phyloP scores from a whole-genome alignment of 2,888 invertebrate species.

The Melanostoma mellinum region DNA sequence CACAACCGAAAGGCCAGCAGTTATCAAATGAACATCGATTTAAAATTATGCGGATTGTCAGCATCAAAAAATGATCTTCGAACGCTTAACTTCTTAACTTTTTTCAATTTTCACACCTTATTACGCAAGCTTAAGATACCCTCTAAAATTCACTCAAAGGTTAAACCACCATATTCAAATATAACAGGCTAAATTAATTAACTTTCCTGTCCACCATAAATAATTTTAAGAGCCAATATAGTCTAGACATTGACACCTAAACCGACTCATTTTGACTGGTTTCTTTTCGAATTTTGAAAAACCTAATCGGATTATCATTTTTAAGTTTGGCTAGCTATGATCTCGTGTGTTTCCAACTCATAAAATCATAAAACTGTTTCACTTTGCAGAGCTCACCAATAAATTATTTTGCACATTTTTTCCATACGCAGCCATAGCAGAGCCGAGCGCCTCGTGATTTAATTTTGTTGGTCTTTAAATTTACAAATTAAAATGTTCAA shows the following conservation, averaged over 20 bases:
- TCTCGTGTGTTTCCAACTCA: neutral
- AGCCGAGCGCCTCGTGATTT: neutral
- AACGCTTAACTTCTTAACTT: too few species aligned
- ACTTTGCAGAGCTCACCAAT: constrained; percentile 9
- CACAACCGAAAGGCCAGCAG: too few species aligned
- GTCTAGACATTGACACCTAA: constrained; percentile 17
- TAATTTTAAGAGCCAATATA: neutral
- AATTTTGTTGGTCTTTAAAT: neutral
- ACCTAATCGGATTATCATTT: constrained; percentile 13
- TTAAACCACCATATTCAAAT: too few species aligned
- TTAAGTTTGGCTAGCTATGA: neutral
- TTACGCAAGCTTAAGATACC: too few species aligned
- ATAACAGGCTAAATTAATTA: too few species aligned
- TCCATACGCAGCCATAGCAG: too few species aligned
- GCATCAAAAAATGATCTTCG: too few species aligned
- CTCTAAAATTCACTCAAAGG: too few species aligned
- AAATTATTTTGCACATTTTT: constrained; percentile 16
- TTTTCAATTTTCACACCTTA: too few species aligned
- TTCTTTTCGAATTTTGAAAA: neutral
- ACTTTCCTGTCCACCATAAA: too few species aligned
- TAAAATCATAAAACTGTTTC: constrained; percentile 21
- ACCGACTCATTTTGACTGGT: constrained; percentile 9
- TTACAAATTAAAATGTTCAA: neutral
- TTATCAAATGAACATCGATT: too few species aligned
- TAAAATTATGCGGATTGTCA: too few species aligned